Conservation (phyloP, 2,113 vertebrate genomes). For the Cardinalis cardinalis region DNA sequence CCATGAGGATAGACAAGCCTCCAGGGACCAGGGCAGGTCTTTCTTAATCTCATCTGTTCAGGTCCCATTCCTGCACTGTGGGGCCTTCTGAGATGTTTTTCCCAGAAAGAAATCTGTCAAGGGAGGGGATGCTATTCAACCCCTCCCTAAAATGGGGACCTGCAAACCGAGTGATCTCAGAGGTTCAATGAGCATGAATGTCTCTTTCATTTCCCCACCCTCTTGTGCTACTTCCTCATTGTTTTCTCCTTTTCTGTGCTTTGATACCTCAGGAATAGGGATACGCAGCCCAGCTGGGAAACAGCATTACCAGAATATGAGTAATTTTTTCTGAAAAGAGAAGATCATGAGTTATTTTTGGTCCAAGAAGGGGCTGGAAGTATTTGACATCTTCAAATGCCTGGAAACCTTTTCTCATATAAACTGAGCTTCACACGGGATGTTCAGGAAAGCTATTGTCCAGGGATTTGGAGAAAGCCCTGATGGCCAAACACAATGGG, state of each 20-base stretch:
- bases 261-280: background rate
- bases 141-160: background rate
- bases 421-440: rapidly evolving
- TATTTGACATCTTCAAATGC: background rate
- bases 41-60: background rate
- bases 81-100: background rate
- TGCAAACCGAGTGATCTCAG: rapidly evolving
- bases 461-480: background rate
- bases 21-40: background rate
- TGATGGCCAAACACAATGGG: rapidly evolving
- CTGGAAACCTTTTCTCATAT: background rate
- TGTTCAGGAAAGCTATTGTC: background rate
- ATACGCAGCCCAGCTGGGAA: background rate
- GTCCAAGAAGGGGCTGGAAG: background rate
- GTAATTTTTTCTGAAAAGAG: background rate
- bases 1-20: background rate
- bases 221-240: background rate
- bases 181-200: background rate
- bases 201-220: background rate
- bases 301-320: background rate
- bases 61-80: background rate
- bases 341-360: background rate
- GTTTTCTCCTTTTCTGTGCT: background rate
- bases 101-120: background rate
- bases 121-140: background rate